These are phyloP conservation scores for Listronotus oregonensis DNA, from an alignment of 1,140 invertebrate species.

Conservation along the genomic window DNA sequence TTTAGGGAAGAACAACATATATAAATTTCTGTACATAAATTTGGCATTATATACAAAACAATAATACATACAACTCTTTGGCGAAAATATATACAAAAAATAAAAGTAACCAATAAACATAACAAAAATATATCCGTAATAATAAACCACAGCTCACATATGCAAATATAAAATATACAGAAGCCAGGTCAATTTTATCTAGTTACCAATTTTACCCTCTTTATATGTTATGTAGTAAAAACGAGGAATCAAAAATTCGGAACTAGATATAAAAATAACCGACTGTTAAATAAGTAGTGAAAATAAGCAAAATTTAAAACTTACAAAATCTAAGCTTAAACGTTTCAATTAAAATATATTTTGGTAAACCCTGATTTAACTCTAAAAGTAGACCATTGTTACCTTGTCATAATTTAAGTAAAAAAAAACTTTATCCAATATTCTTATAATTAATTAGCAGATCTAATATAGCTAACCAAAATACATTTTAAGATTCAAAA, in stretches of 20 bases:
- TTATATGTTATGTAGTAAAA: not conserved
- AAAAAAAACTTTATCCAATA: too few species aligned
- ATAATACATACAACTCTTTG: conserved; percentile 54
- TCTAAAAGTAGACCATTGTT: too few species aligned
- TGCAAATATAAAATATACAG: not conserved
- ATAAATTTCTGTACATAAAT: conserved; percentile 56
- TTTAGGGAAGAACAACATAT: conserved; percentile 56
- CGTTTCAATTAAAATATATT: too few species aligned
- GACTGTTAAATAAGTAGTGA: too few species aligned
- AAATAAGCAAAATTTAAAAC: too few species aligned
- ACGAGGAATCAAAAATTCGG: too few species aligned
- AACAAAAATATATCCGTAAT: conserved; percentile 36
- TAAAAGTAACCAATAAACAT: conserved; percentile 43
- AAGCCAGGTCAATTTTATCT: conserved; percentile 6
- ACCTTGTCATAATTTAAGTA: too few species aligned
- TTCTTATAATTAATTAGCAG: too few species aligned
- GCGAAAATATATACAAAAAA: conserved; percentile 55
- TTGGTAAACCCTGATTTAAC: too few species aligned
- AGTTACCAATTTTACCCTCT: conserved; percentile 17
- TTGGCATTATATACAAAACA: conserved; percentile 50
- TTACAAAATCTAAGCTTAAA: too few species aligned
- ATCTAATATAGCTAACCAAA: not conserved
- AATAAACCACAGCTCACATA: conserved; percentile 26
- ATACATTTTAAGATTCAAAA: conserved; percentile 29
- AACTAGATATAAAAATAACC: too few species aligned